Conservation (phyloP, 2,888 invertebrate species). For the Allygus modestus region DNA sequence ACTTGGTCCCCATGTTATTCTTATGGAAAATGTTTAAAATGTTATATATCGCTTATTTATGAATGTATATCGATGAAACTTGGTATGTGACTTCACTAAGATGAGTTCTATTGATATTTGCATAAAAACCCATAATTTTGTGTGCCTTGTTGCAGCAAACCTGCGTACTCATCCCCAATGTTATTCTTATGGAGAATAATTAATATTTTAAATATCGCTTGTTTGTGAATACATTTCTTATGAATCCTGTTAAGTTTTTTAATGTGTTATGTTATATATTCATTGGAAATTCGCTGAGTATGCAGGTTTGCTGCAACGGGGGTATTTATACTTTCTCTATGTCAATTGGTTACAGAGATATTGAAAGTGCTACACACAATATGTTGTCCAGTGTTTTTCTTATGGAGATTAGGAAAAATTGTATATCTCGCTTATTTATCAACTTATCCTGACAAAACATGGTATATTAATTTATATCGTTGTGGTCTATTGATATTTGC, state of each 20-base stretch:
- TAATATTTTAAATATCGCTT: neutral
- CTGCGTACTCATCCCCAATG: neutral
- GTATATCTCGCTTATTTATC: too few species aligned
- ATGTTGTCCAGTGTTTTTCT: too few species aligned
- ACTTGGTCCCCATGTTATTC: too few species aligned
- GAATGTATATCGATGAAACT: neutral
- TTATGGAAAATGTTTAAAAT: neutral
- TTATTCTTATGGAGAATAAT: neutral
- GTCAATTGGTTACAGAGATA: too few species aligned
- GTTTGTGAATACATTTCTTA: too few species aligned
- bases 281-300: neutral
- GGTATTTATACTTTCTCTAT: neutral
- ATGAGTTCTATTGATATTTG: neutral
- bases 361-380: too few species aligned
- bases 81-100: neutral
- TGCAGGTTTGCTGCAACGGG: neutral
- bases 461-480: too few species aligned
- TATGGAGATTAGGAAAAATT: too few species aligned
- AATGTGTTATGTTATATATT: too few species aligned
- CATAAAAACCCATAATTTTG: neutral
- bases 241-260: too few species aligned
- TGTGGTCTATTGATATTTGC: too few species aligned
- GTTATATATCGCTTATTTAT: neutral
- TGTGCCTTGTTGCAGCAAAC: neutral
- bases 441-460: too few species aligned